Conservation (phyloP, 2,113 vertebrate species). For the Ondatra zibethicus region DNA sequence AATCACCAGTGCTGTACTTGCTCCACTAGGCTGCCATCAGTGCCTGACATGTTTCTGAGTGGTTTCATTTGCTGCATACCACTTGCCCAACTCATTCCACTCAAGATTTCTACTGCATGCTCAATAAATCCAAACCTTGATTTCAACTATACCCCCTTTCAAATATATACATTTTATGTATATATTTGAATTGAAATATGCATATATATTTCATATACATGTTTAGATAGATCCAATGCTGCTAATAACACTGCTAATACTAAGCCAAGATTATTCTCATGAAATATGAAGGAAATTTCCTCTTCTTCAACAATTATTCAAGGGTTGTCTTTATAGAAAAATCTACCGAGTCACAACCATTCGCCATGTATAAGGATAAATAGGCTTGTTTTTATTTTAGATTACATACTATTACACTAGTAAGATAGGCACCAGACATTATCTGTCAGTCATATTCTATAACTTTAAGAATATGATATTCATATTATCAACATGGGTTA, state of each 20-base stretch:
- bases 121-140: not conserved
- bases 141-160: constrained; percentile 13
- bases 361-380: not conserved
- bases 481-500: not conserved
- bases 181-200: not conserved
- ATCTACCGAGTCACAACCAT: not conserved
- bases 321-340: not conserved
- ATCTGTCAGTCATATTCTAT: not conserved
- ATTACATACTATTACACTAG: not conserved
- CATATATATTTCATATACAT: not conserved
- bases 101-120: not conserved
- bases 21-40: not conserved
- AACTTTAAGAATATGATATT: not conserved
- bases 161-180: not conserved
- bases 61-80: not conserved
- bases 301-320: not conserved
- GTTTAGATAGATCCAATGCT: not conserved
- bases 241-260: not conserved
- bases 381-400: not conserved
- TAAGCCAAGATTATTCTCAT: constrained; percentile 54
- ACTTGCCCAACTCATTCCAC: not conserved
- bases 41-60: not conserved
- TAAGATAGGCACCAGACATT: not conserved
- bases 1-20: not conserved
- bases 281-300: not conserved